These are phyloP conservation scores for Drosophila fungiperda DNA, from an alignment of 2,888 invertebrate species.

Conservation along the genomic window DNA sequence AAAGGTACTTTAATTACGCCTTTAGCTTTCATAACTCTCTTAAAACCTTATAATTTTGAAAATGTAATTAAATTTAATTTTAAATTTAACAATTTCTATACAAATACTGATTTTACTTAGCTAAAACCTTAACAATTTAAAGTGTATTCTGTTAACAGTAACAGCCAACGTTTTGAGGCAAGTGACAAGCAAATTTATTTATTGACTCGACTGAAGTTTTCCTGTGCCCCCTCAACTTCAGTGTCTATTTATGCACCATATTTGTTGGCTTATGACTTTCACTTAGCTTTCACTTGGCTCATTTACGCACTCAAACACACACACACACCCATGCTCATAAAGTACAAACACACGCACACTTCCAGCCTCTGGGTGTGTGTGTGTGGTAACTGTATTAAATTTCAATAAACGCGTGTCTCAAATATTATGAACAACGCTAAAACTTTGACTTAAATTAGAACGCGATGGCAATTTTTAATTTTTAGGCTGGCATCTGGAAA, in stretches of 20 bases:
- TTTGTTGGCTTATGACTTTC: constrained; percentile 65
- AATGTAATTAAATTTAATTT: not conserved
- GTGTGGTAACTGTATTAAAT: constrained; percentile 74
- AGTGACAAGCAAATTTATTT: constrained; percentile 70
- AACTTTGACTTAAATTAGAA: constrained; percentile 20
- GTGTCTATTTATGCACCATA: constrained; percentile 36
- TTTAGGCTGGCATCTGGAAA: not conserved
- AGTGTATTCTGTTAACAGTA: constrained; percentile 2
- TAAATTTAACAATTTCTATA: not conserved
- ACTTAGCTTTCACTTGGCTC: constrained; percentile 50
- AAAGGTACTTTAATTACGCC: not conserved
- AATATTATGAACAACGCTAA: constrained; percentile 40
- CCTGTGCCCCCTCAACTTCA: not conserved
- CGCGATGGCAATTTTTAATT: constrained; percentile 20
- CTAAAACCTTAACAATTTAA: not conserved
- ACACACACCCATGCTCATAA: constrained; percentile 1
- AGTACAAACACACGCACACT: not conserved
- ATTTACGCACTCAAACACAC: constrained; percentile 26
- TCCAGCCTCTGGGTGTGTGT: constrained; percentile 18
- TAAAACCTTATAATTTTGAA: not conserved
- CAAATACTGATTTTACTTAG: not conserved
- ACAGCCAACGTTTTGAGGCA: constrained; percentile 16
- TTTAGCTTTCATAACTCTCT: not conserved
- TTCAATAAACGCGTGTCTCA: constrained; percentile 63
- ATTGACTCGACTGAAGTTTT: constrained; percentile 61